These are phyloP conservation scores for Anticlea derivata DNA, from an alignment of 2,888 invertebrate genomes.

Conservation along the genomic window DNA sequence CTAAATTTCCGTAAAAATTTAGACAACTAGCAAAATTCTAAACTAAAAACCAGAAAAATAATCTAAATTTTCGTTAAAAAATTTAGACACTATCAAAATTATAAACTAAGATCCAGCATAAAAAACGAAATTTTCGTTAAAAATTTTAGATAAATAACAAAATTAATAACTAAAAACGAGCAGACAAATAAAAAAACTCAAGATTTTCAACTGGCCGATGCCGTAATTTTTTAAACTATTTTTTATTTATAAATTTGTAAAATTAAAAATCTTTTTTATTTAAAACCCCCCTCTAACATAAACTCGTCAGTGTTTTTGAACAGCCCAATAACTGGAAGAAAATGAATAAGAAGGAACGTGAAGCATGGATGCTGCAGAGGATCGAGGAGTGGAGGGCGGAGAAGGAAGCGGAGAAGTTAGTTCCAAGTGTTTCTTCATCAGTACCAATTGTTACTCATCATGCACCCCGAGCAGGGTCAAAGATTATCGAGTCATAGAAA, in stretches of 20 bases:
- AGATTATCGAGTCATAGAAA: no score
- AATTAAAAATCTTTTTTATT: conserved; percentile 8
- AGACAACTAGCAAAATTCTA: no score
- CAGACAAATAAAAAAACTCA: conserved; percentile 4
- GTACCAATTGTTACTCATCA: no score
- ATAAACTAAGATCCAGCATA: no score
- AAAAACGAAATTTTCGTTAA: no score
- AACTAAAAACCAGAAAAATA: no score
- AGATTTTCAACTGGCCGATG: conserved; percentile 19
- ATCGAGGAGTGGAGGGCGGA: conserved; percentile 67
- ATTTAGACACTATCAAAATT: no score
- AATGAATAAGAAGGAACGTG: conserved; percentile 67
- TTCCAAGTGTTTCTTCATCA: conserved; percentile 34
- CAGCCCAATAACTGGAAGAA: conserved; percentile 75
- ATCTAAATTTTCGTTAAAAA: no score
- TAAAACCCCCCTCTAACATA: conserved; percentile 18
- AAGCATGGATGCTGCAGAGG: conserved; percentile 59
- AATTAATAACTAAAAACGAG: not conserved
- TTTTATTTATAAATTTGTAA: not conserved
- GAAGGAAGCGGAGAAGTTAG: conserved; percentile 74
- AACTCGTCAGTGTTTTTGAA: conserved; percentile 35
- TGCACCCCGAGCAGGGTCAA: no score
- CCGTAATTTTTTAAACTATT: conserved; percentile 14
- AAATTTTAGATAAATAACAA: not conserved
- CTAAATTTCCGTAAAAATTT: no score